Base-by-base conservation (phyloP, 1,140 invertebrate species). In the Elymnias hypermnestra region DNA sequence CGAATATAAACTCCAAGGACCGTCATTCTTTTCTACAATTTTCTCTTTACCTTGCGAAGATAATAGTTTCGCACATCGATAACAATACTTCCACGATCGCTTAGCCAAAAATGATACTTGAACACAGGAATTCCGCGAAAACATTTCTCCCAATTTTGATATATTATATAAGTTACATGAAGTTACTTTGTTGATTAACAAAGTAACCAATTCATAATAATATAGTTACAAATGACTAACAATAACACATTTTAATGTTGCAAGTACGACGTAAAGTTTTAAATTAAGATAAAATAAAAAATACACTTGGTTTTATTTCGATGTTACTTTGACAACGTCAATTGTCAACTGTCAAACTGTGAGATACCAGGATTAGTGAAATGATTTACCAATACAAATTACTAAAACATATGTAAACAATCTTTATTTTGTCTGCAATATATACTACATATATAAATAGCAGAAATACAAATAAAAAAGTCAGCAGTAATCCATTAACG, bases 1-100 rank as follows among this genome's bases (percentile, higher is more conserved):
- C 21, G 88, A 65, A 33, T 92, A 87, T 25, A 84, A 61, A 54
- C 79, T 61, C 55, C 87, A 60, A 3, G 91, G 91, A 18, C 88
- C 82, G 60, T 75, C 63, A 33, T 45, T 53, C n/a, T n/a, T n/a
- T 18, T 13, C 8, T 31, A 41, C 10, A 7, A 51, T 44, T 41
- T 64, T 42, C 26, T 63, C 57, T 31, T 63, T 59, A n/a, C 51
- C 53, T 56, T 69, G 59, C 6, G 74, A 75, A n/a, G 75, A 77
- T 25, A 72, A 55, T 25, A 67, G 63, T 39, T 54, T 72, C 40
- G 67, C 43, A 53, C 65, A 79, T 33, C 73, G 61, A 48, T 62
- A 60, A 46, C 64, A 73, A 43, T 46, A 46, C 17, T 60, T 61
- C 57, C 57, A 63, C 26, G 63, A 50, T 26, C 50, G 48, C 43